Evolutionary conservation across 2,888 invertebrate species (phyloP).

Genomic region (Geotrupes spiniger): DNA sequence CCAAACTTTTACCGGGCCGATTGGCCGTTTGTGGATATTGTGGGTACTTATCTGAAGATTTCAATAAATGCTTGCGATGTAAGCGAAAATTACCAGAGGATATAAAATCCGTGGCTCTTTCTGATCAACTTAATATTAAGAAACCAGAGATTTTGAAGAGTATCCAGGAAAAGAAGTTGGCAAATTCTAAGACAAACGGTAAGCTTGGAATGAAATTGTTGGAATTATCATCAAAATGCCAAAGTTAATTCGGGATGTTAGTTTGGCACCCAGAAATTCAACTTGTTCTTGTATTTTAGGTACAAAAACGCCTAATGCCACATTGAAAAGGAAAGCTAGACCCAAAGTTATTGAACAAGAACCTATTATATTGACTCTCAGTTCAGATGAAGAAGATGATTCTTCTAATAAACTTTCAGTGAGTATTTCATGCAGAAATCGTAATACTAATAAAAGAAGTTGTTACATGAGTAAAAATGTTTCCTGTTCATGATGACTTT

Average conservation of each 20-base stretch:
- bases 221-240: too few relatives aligned
- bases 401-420: slow-evolving; percentile 11
- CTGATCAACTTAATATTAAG: slow-evolving; percentile 10
- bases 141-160: slow-evolving; percentile 6
- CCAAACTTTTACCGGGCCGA: slow-evolving; percentile 67
- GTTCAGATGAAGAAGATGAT: slow-evolving; percentile 66
- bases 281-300: too few relatives aligned
- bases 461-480: too few relatives aligned
- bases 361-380: slow-evolving; percentile 66
- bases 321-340: slow-evolving; percentile 37
- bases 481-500: too few relatives aligned
- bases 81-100: slow-evolving; percentile 69
- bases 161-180: neutral
- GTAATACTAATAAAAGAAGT: too few relatives aligned
- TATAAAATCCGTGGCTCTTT: slow-evolving; percentile 55
- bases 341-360: slow-evolving; percentile 60
- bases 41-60: slow-evolving; percentile 75
- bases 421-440: too few relatives aligned
- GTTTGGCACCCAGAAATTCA: too few relatives aligned
- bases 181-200: slow-evolving; percentile 12
- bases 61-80: slow-evolving; percentile 74
- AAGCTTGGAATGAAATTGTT: too few relatives aligned
- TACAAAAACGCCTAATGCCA: neutral
- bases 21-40: slow-evolving; percentile 77
- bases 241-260: too few relatives aligned